These are phyloP conservation scores for Alethe castanea DNA, from an alignment of 2,113 vertebrate genomes.

Conservation along the genomic window DNA sequence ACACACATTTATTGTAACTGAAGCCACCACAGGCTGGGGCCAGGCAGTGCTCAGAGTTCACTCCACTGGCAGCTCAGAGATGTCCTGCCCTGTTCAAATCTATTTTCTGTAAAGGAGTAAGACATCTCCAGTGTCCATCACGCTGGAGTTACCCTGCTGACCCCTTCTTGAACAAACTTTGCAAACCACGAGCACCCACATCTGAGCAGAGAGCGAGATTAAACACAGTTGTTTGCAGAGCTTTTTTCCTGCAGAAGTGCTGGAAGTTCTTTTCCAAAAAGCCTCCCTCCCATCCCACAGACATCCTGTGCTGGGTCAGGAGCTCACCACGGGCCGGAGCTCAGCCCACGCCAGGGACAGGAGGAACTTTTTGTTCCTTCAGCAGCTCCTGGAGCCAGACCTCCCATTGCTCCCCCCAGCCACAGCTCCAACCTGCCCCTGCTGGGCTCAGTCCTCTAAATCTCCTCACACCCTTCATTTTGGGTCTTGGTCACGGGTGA, in stretches of 20 bases:
- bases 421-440: not conserved
- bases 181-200: slow-evolving; percentile 36
- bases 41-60: slow-evolving; percentile 1
- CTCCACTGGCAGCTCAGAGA: not conserved
- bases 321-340: not conserved
- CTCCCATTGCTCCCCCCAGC: not conserved
- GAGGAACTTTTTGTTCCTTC: slow-evolving; percentile 22
- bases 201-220: not conserved
- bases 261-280: slow-evolving; percentile 24
- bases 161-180: slow-evolving; percentile 13
- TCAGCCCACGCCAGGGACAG: not conserved
- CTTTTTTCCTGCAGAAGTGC: not conserved
- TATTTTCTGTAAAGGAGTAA: not conserved
- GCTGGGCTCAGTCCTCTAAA: not conserved
- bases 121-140: not conserved
- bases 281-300: slow-evolving; percentile 43
- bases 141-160: not conserved
- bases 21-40: not conserved
- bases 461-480: not conserved
- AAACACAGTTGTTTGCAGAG: slow-evolving; percentile 34
- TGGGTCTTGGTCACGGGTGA: not conserved
- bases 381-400: not conserved
- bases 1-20: slow-evolving; percentile 42
- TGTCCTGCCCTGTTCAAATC: not conserved
- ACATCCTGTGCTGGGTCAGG: slow-evolving; percentile 58